Evolutionary conservation across 2,888 invertebrate species (phyloP), one percentile per base, ranked within the genome.

Genomic region (Agrotis clavis): DNA sequence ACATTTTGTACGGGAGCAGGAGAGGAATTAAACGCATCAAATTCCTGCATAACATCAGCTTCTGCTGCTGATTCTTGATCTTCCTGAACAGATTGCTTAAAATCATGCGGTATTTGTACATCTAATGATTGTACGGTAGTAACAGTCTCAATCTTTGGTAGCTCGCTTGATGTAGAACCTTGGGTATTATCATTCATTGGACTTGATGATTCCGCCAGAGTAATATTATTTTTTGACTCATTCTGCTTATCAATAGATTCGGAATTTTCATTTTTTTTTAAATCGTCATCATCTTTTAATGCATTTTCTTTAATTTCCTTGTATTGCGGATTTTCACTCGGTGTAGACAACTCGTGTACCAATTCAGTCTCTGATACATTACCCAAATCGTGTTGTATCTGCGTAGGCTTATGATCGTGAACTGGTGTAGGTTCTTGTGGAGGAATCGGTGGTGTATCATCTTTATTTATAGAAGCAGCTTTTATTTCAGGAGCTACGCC

Each of bases 291-390:
- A 47, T 45, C 16, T 30, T 45, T 53, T n/a, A n/a, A 16, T 51
- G n/a, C 16, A 1, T 48, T 35, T 5, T 64, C 41, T 21, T 70
- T 53, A 50, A 50, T 50, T 51, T 59, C 53, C n/a, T 64, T 57
- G 19, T 19, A 13, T 45, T 41, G 54, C 35, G 48, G 2, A 69
- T 68, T 56, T 16, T 75, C 66, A 60, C 54, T 70, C 51, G 50
- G 51, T 51, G 35, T 64, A 67, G 41, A 19, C 50, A 25, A 64
- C 47, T 86, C 82, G 35, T 87, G 86, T n/a, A 85, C 87, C 78
- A 90, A 88, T 87, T 91, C 91, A 19, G 90, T 81, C 85, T 91
- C 90, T 35, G 85, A 84, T 18, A 79, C 83, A 50, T 84, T 79
- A 16, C 67, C 67, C 41, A 90, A 77, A 67, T 86, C 86, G 54